Evolutionary conservation across 2,888 invertebrate species (phyloP), one percentile per base, ranked within the genome.

Genomic region (Hirtodrosophila trivittata): DNA sequence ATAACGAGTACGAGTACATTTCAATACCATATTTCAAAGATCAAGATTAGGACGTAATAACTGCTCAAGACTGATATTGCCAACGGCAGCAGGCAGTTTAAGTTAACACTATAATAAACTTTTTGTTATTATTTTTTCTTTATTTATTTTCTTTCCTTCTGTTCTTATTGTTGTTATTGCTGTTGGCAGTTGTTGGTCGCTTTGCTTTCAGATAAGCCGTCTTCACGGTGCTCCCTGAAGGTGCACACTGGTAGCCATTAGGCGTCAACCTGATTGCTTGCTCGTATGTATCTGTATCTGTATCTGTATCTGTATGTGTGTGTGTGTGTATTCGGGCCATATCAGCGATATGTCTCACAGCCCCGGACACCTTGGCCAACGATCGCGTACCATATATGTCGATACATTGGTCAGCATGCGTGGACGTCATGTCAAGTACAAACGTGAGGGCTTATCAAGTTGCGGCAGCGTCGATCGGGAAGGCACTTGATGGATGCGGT

Each of bases 271-370:
- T 66, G 73, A 72, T 66, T 66, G 67, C 52, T 12, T 47, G 46
- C 32, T 26, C 30, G 25, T 8, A 30, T 56, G 32, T 21, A 14
- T n/a, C n/a, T n/a, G n/a, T n/a, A n/a, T n/a, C n/a, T n/a, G n/a
- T n/a, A n/a, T n/a, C n/a, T n/a, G n/a, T n/a, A n/a, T n/a, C n/a
- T 26, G 18, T 42, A 8, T 16, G 14, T 30, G 30, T 46, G 47
- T 13, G 37, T 25, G 38, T 39, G 18, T 33, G 49, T 49, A 47
- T 64, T 43, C 25, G 38, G 12, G 30, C 65, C 49, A n/a, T 82
- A 85, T 77, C 77, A 65, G 66, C 62, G 56, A 85, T 69, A 69
- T 85, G 86, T 77, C 78, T 77, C 75, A 58, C 82, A 55, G 33
- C 43, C 38, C 43, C 52, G 52, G 41, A 69, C 62, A 32, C 54